Percentiles rank a stretch among this genome's conserved stretches.
phyloP scores from a whole-genome alignment of 2,888 invertebrate genomes.

The Brenthis hecate region DNA sequence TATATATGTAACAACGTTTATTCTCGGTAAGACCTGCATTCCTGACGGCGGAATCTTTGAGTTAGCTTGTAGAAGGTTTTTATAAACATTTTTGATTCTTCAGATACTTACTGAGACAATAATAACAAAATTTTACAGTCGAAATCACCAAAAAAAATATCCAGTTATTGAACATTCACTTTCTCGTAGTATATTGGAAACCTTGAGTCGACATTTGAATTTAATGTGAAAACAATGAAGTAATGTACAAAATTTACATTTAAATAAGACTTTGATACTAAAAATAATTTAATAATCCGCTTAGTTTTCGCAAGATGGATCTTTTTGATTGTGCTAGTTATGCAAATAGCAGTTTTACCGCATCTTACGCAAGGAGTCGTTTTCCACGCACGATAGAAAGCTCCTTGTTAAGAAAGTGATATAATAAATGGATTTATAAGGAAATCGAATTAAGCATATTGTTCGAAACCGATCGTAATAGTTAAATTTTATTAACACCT shows the following conservation, averaged over 20 bases:
- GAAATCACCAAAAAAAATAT: neutral
- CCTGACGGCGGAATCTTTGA: constrained; percentile 13
- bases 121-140: constrained; percentile 13
- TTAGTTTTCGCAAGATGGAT: constrained; percentile 32
- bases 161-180: constrained; percentile 13
- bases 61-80: constrained; percentile 10
- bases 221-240: constrained; percentile 17
- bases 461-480: constrained; percentile 25
- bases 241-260: constrained; percentile 20
- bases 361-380: constrained; percentile 36
- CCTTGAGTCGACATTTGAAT: constrained; percentile 26
- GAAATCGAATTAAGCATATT: constrained; percentile 33
- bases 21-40: constrained; percentile 17
- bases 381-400: constrained; percentile 34
- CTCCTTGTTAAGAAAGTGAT: constrained; percentile 35
- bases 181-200: constrained; percentile 27
- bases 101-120: constrained; percentile 6
- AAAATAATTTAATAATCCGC: constrained; percentile 8
- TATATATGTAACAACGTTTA: constrained; percentile 14
- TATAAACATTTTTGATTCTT: neutral
- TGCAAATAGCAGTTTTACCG: constrained; percentile 39
- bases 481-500: constrained; percentile 36
- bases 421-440: constrained; percentile 35
- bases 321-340: constrained; percentile 31
- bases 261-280: constrained; percentile 2